Evolutionary conservation across 2,797 vertebrate genomes (phyloP).

Genomic region (Acipenser transmontanus): DNA sequence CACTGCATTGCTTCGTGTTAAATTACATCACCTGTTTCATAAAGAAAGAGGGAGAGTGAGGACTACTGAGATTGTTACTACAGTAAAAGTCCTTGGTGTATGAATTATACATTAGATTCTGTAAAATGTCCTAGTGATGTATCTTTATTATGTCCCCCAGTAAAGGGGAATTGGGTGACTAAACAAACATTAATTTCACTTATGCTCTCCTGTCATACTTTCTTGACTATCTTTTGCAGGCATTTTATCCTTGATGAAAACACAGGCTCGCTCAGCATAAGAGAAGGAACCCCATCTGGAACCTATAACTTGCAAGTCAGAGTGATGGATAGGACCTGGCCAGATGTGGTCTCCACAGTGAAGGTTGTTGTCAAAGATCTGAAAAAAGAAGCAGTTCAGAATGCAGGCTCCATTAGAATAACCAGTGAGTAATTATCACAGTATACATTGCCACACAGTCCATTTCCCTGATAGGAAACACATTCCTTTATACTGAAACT

Average conservation of each 20-base stretch:
- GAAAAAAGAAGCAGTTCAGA: constrained; percentile 58
- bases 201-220: neutral
- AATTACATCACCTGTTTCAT: neutral
- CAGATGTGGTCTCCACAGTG: constrained; percentile 72
- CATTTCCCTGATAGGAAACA: too few relatives aligned
- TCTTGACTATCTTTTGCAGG: constrained; percentile 45
- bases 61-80: neutral
- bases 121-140: too few relatives aligned
- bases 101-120: neutral
- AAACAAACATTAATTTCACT: too few relatives aligned
- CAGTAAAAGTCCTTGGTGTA: neutral
- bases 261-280: constrained; percentile 72
- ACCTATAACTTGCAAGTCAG: constrained; percentile 67
- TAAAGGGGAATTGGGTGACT: too few relatives aligned
- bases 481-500: too few relatives aligned
- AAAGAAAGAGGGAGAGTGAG: neutral
- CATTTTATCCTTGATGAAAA: constrained; percentile 72
- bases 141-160: too few relatives aligned
- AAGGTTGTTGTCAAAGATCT: constrained; percentile 68
- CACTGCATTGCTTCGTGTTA: neutral
- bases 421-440: constrained; percentile 56
- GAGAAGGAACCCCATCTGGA: constrained; percentile 64
- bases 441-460: too few relatives aligned
- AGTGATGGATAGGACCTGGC: constrained; percentile 76
- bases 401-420: constrained; percentile 67